Evolutionary conservation across 2,888 invertebrate species (phyloP).

Genomic region (Monochamus alternatus): DNA sequence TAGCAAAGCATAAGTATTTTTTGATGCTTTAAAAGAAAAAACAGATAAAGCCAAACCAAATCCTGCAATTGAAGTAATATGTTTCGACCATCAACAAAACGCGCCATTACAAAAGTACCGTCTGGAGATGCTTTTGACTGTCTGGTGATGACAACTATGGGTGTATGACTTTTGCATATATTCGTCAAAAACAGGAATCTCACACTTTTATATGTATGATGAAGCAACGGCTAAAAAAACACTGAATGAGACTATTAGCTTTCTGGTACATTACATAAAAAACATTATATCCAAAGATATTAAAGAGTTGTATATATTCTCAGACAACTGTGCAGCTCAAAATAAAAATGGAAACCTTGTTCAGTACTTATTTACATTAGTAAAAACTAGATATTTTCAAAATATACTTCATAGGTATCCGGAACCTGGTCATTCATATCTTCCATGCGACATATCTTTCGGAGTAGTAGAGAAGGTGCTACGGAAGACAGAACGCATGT

Average conservation of each 20-base stretch:
- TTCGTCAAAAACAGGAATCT: not conserved
- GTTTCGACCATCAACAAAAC: not conserved
- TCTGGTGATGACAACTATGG: slow-evolving; percentile 27
- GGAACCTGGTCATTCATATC: too few relatives aligned
- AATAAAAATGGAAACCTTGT: too few relatives aligned
- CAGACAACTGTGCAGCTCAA: not conserved
- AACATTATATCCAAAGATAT: not conserved
- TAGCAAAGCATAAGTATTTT: too few relatives aligned
- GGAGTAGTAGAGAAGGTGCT: too few relatives aligned
- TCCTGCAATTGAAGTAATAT: not conserved
- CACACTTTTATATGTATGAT: slow-evolving; percentile 26
- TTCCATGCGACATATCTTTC: too few relatives aligned
- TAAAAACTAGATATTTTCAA: too few relatives aligned
- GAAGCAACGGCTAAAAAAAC: slow-evolving; percentile 9
- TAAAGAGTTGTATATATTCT: not conserved
- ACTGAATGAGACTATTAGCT: not conserved
- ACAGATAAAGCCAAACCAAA: too few relatives aligned
- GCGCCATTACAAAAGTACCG: not conserved
- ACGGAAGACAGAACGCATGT: too few relatives aligned
- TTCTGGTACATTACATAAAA: not conserved
- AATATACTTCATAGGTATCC: too few relatives aligned
- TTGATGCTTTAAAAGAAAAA: too few relatives aligned
- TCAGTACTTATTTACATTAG: too few relatives aligned
- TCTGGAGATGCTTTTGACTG: slow-evolving; percentile 28
- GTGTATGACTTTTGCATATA: slow-evolving; percentile 28